phyloP scores from a whole-genome alignment of 2,797 vertebrate genomes.

The Poecile montanus region DNA sequence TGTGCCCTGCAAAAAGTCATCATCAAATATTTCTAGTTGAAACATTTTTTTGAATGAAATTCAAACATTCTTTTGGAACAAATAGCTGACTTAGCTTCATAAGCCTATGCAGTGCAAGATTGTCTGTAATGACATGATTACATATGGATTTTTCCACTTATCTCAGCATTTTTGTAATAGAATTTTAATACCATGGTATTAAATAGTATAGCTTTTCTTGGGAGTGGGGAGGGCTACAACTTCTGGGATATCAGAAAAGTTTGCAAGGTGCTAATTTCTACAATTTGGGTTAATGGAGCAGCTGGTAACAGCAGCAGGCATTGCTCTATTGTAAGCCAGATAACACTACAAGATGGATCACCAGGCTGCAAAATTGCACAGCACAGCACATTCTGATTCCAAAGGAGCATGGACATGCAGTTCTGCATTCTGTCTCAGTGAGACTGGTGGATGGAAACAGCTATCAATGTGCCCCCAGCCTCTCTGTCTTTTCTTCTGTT shows the following conservation, averaged over 20 bases:
- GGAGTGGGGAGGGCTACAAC: background rate
- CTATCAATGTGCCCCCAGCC: background rate
- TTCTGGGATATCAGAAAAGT: background rate
- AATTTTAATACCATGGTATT: background rate
- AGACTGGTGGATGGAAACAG: background rate
- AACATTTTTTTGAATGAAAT: background rate
- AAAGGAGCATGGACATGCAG: background rate
- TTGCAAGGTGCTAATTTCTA: background rate
- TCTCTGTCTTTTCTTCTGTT: background rate
- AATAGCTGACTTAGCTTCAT: background rate
- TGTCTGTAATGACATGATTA: background rate
- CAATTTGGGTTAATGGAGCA: background rate
- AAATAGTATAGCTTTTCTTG: background rate
- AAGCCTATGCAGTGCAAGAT: background rate
- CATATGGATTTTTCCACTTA: background rate
- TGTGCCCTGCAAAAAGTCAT: conserved; percentile 54
- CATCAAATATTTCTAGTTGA: background rate
- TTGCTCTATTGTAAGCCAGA: background rate
- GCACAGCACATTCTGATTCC: background rate
- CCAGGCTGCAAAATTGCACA: background rate
- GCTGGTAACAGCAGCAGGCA: background rate
- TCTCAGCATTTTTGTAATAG: background rate
- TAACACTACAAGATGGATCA: background rate
- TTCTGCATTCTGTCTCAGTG: background rate
- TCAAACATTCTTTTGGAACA: too few relatives aligned